These are phyloP conservation scores for Lochmaea crataegi DNA, from an alignment of 2,888 invertebrate genomes.

Conservation along the genomic window DNA sequence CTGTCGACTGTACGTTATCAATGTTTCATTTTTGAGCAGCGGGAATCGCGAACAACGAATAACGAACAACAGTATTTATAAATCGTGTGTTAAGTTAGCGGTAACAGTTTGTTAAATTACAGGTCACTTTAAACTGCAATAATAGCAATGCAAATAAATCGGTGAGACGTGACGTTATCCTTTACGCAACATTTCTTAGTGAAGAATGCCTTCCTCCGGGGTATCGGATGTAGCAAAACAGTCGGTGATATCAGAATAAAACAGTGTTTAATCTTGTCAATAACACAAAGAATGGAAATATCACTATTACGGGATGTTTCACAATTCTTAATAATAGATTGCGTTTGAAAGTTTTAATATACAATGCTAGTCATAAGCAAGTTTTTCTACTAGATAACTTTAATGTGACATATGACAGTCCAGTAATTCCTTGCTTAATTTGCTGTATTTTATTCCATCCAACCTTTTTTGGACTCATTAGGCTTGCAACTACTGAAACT, in stretches of 20 bases:
- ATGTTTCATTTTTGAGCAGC: too few relatives aligned
- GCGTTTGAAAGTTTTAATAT: neutral
- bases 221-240: conserved; percentile 34
- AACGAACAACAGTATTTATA: too few relatives aligned
- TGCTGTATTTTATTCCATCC: too few relatives aligned
- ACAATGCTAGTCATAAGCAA: too few relatives aligned
- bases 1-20: neutral
- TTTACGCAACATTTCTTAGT: conserved; percentile 32
- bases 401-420: too few relatives aligned
- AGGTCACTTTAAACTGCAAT: conserved; percentile 37
- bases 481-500: too few relatives aligned
- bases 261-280: conserved; percentile 22
- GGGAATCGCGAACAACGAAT: too few relatives aligned
- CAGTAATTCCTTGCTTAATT: too few relatives aligned
- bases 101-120: conserved; percentile 32
- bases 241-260: conserved; percentile 25
- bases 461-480: too few relatives aligned
- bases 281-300: conserved; percentile 31
- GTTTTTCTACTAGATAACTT: too few relatives aligned
- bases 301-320: conserved; percentile 10
- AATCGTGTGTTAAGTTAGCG: conserved; percentile 24
- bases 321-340: conserved; percentile 8
- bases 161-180: conserved; percentile 39
- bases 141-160: conserved; percentile 37
- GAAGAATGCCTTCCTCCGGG: conserved; percentile 36